Conservation (phyloP, 2,888 invertebrate genomes). For the Eudemis profundana region DNA sequence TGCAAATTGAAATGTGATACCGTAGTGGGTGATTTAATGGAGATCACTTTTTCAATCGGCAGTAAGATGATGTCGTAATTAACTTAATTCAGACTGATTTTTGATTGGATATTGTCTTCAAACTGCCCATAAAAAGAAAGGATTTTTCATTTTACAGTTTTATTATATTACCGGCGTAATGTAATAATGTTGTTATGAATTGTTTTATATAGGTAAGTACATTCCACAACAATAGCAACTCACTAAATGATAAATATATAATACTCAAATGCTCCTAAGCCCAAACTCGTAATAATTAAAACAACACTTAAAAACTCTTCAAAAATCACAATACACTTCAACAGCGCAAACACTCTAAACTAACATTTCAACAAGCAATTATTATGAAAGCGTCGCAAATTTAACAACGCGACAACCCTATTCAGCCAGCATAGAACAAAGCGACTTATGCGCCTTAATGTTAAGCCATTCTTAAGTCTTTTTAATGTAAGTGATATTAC, state of each 20-base stretch:
- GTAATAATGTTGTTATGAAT: too few relatives aligned
- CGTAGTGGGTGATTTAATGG: slow-evolving; percentile 18
- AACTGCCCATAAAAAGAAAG: too few relatives aligned
- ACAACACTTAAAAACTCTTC: slow-evolving; percentile 26
- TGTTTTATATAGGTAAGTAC: too few relatives aligned
- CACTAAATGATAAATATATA: neutral
- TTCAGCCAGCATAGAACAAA: slow-evolving; percentile 1
- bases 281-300: slow-evolving; percentile 17
- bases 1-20: slow-evolving; percentile 41
- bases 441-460: neutral
- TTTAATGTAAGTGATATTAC: slow-evolving; percentile 18
- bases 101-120: neutral
- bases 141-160: too few relatives aligned
- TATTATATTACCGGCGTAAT: too few relatives aligned
- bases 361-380: slow-evolving; percentile 48
- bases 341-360: slow-evolving; percentile 40
- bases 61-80: neutral
- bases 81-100: neutral
- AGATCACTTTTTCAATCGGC: slow-evolving; percentile 7
- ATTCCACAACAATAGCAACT: too few relatives aligned
- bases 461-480: slow-evolving; percentile 1
- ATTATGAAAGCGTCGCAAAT: slow-evolving; percentile 41
- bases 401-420: slow-evolving; percentile 38
- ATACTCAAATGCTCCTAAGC: neutral
- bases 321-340: slow-evolving; percentile 41